Evolutionary conservation across 2,888 invertebrate genomes (phyloP), one percentile per base, ranked within the genome.

Genomic region (Lottia scabra): DNA sequence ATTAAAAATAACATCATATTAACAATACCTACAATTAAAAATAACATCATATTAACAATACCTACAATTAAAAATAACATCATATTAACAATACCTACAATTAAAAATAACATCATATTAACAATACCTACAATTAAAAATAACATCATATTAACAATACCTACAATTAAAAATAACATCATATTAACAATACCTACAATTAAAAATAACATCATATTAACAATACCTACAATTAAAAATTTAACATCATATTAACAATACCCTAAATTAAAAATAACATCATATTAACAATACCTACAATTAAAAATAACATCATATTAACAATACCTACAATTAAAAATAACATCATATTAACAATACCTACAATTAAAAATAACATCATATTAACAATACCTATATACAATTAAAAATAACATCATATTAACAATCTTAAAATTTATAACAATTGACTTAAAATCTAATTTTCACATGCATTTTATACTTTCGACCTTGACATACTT

Each of bases 41-140:
- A 65, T 44, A 44, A 48, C n/a, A 26, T 45, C 15, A 68, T 71
- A 38, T 30, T 30, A 5, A 99, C 92, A 70, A 99, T 92, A 68
- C 98, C 96, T 95, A 89, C 72, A 87, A 88, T 68, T 46, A 68
- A 67, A 72, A 62, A 65, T 44, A 44, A 48, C n/a, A 26, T 45
- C 15, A 68, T 71, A 38, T 30, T 30, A 5, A 99, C 92, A 70
- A 99, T 92, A 68, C 98, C 96, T 95, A 89, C 72, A 87, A 88
- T 68, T 46, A 68, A 67, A 72, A 62, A 65, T 44, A 44, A 48
- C n/a, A 26, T 45, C 15, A 68, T 71, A 38, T 30, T 30, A 5
- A 99, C 92, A 70, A 99, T 92, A 68, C 98, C 96, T 95, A 89
- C 72, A 87, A 88, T 68, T 46, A 68, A 67, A 72, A 62, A 65